Conservation (phyloP, 2,888 invertebrate genomes). For the Cancer borealis region DNA sequence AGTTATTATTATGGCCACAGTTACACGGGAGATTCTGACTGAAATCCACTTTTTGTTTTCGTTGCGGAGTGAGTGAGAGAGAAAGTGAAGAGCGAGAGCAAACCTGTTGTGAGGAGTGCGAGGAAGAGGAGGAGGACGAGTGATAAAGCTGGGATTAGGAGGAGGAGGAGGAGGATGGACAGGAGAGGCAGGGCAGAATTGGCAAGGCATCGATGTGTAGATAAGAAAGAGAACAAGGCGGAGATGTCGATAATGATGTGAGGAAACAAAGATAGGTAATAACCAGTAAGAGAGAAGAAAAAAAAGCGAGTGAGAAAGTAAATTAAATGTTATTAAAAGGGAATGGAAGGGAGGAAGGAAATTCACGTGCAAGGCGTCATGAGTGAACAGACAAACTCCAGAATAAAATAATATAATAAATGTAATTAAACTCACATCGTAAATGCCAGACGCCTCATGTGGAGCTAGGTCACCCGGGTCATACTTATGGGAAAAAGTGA, state of each 20-base stretch:
- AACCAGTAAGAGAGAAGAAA: background rate
- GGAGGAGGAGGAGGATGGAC: background rate
- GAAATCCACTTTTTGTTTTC: constrained; percentile 8
- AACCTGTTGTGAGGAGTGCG: background rate
- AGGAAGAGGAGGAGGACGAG: background rate
- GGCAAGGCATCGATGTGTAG: background rate
- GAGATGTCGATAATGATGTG: background rate
- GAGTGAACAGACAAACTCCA: background rate
- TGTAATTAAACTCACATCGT: background rate
- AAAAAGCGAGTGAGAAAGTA: background rate
- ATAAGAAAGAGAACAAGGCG: background rate
- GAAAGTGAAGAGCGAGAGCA: constrained; percentile 13
- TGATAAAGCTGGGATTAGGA: background rate
- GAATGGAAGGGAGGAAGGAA: background rate
- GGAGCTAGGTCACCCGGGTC: constrained; percentile 11
- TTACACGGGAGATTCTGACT: background rate
- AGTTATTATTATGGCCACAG: background rate
- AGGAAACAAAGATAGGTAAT: background rate
- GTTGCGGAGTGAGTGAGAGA: constrained; percentile 7
- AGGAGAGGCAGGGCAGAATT: background rate
- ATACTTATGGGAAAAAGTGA: constrained; percentile 31
- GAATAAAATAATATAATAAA: background rate
- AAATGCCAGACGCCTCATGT: background rate
- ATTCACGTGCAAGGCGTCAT: background rate
- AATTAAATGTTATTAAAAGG: background rate